These are phyloP conservation scores for Gobiocypris rarus DNA, from an alignment of 2,113 vertebrate species.

Conservation along the genomic window DNA sequence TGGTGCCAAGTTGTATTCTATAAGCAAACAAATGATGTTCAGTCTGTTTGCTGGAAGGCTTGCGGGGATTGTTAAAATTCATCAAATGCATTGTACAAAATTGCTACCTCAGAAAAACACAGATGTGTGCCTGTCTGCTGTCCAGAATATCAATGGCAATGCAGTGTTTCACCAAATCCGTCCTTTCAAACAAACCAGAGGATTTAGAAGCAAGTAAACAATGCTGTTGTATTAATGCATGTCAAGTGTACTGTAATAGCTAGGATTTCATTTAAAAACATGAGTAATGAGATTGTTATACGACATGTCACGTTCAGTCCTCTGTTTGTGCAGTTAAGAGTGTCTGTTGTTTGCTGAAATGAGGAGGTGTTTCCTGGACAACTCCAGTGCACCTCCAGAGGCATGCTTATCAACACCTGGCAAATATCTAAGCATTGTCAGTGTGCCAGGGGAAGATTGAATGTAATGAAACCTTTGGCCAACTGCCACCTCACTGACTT, in stretches of 20 bases:
- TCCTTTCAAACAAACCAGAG: not conserved
- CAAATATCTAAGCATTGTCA: not conserved
- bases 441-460: not conserved
- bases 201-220: not conserved
- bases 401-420: slow-evolving; percentile 19
- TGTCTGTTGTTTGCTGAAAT: slow-evolving; percentile 17
- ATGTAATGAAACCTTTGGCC: slow-evolving; percentile 18
- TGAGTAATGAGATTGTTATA: not conserved
- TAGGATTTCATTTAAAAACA: not conserved
- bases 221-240: not conserved
- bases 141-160: slow-evolving; percentile 10
- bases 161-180: not conserved
- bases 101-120: slow-evolving; percentile 7
- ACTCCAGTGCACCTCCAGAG: not conserved
- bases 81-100: not conserved
- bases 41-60: not conserved
- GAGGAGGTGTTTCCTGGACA: slow-evolving; percentile 33
- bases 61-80: not conserved
- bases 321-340: not conserved
- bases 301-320: not conserved
- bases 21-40: slow-evolving; percentile 13
- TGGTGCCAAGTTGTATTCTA: not conserved
- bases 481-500: not conserved
- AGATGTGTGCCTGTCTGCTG: not conserved
- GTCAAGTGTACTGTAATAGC: not conserved